Percentiles rank a stretch among this genome's conserved stretches.
Conservation (phyloP, 2,797 vertebrate genomes). For the Prunella strophiata region DNA sequence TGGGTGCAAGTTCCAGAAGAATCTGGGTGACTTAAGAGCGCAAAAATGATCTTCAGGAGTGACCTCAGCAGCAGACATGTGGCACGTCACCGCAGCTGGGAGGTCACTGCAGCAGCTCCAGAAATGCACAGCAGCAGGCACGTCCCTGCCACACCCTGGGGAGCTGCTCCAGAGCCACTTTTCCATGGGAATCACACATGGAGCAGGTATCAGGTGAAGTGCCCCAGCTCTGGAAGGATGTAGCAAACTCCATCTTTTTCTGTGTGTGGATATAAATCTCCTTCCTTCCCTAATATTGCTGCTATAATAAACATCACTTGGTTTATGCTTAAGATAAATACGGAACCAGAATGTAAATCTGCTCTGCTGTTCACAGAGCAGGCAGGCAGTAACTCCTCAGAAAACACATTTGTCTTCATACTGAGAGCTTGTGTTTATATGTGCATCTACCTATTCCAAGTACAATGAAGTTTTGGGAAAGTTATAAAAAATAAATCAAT, state of each 20-base stretch:
- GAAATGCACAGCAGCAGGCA: not conserved
- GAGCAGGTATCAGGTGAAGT: not conserved
- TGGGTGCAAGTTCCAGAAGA: not conserved
- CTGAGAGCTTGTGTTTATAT: not conserved
- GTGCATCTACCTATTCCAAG: not conserved
- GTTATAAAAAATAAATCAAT: not conserved
- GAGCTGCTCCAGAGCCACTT: not conserved
- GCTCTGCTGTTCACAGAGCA: not conserved
- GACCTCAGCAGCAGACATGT: not conserved
- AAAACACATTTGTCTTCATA: not conserved
- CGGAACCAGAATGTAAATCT: not conserved
- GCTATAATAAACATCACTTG: not conserved
- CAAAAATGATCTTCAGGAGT: not conserved
- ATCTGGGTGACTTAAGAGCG: not conserved
- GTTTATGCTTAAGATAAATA: not conserved
- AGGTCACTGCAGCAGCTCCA: not conserved
- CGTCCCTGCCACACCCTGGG: not conserved
- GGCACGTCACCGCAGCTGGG: not conserved
- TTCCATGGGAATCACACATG: fast-evolving
- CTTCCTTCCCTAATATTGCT: not conserved
- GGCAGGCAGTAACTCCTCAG: not conserved
- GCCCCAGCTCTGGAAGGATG: not conserved
- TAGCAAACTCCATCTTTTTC: not conserved
- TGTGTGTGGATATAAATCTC: not conserved
- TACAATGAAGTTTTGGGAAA: not conserved